Percentiles rank a stretch among this genome's conserved stretches.
Conservation (phyloP, 2,888 invertebrate species). For the Eilema depressum region DNA sequence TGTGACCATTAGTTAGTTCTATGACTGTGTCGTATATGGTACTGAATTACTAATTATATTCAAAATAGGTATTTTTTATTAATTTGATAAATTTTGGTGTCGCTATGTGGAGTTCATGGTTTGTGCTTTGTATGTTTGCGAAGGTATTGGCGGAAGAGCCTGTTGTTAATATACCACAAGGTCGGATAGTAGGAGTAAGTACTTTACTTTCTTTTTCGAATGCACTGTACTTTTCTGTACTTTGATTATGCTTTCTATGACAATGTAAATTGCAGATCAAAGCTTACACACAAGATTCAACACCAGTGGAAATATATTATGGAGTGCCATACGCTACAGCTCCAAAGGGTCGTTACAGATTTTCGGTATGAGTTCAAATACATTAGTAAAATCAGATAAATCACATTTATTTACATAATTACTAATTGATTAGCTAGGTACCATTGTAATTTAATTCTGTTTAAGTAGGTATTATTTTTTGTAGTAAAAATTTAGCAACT, state of each 20-base stretch:
- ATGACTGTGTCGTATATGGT: slow-evolving; percentile 9
- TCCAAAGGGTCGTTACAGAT: slow-evolving; percentile 91
- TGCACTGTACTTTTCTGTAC: background rate
- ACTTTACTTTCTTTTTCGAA: background rate
- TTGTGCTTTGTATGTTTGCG: slow-evolving; percentile 38
- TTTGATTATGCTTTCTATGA: background rate
- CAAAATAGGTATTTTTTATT: background rate
- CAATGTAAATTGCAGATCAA: slow-evolving; percentile 84
- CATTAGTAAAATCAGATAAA: no score
- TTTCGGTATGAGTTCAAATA: slow-evolving; percentile 85
- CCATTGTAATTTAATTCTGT: no score
- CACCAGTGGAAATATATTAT: slow-evolving; percentile 89
- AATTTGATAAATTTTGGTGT: background rate
- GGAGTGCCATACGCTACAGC: slow-evolving; percentile 94
- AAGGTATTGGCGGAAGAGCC: slow-evolving; percentile 78
- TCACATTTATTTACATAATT: no score
- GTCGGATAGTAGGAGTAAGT: slow-evolving; percentile 88
- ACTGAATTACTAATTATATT: background rate
- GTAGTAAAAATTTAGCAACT: no score
- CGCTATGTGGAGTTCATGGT: slow-evolving; percentile 38
- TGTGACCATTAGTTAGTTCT: slow-evolving; percentile 31
- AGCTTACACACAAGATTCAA: slow-evolving; percentile 88
- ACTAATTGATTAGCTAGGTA: no score
- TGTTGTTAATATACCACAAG: slow-evolving; percentile 85
- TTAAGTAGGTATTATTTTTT: no score